phyloP scores from a whole-genome alignment of 2,797 vertebrate genomes.

The Ciconia nigra region DNA sequence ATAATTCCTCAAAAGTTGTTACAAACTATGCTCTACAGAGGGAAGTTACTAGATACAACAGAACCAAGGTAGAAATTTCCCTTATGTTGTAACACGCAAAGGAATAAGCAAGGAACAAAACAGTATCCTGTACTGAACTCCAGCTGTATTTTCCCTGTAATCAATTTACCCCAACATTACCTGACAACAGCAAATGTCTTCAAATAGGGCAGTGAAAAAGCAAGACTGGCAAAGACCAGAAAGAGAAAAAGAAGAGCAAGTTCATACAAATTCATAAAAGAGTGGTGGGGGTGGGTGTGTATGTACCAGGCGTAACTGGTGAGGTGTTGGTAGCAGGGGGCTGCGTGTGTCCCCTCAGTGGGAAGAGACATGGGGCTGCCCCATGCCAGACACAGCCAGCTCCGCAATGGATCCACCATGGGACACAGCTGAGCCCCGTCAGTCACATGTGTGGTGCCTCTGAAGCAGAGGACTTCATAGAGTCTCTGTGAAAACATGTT shows the following conservation, averaged over 20 bases:
- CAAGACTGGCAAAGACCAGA: not conserved
- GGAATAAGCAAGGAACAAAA: not conserved
- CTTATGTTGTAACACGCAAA: not conserved
- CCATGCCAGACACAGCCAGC: accelerated
- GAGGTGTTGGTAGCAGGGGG: not conserved
- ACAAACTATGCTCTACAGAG: not conserved
- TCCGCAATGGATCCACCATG: not conserved
- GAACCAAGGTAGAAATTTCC: not conserved
- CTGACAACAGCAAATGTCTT: not conserved
- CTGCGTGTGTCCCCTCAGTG: not conserved
- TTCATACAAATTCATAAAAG: not conserved
- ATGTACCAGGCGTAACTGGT: not conserved
- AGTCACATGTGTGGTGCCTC: accelerated
- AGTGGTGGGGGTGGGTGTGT: accelerated
- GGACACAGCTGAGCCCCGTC: too few relatives aligned
- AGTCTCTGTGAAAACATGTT: not conserved
- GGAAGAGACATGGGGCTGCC: not conserved
- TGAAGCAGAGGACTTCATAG: not conserved
- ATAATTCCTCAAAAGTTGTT: not conserved
- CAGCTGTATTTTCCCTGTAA: not conserved
- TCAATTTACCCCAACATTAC: not conserved
- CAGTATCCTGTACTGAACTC: not conserved
- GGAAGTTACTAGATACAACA: not conserved
- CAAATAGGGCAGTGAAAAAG: not conserved
- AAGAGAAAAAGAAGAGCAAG: not conserved